phyloP scores from a whole-genome alignment of 92 coral and sea anemone species.

The Ricordea florida region DNA sequence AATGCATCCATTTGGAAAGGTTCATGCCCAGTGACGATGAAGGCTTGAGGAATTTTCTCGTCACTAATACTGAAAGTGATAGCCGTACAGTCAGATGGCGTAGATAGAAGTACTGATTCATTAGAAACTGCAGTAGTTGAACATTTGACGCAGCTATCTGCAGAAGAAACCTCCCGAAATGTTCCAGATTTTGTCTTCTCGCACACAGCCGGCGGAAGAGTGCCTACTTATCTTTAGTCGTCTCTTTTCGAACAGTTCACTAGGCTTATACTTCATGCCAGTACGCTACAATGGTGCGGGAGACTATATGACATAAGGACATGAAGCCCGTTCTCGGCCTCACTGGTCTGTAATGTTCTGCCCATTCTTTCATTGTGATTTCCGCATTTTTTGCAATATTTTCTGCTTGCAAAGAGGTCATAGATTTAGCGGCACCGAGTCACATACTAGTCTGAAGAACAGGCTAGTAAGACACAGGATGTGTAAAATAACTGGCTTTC shows the following conservation, averaged over 20 bases:
- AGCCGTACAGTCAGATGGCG: background rate
- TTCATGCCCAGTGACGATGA: slow-evolving; percentile 10
- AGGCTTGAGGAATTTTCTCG: slow-evolving; percentile 24
- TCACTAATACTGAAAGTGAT: slow-evolving; percentile 36
- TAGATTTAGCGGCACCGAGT: slow-evolving; percentile 3
- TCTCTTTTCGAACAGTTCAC: slow-evolving; percentile 64
- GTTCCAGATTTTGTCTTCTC: slow-evolving; percentile 11
- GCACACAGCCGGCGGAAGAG: slow-evolving; percentile 62
- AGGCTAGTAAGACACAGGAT: slow-evolving; percentile 23
- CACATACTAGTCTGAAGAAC: slow-evolving; percentile 26
- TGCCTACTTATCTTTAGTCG: slow-evolving; percentile 67
- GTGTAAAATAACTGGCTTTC: slow-evolving; percentile 48
- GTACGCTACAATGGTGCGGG: no score
- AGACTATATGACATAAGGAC: no score
- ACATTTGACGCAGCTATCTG: slow-evolving; percentile 16
- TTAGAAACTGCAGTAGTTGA: slow-evolving; percentile 10
- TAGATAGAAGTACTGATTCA: no score
- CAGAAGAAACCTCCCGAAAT: slow-evolving; percentile 16
- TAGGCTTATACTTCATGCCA: no score
- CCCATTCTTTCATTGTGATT: slow-evolving; percentile 39
- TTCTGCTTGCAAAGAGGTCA: slow-evolving; percentile 33
- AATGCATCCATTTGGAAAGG: slow-evolving; percentile 27
- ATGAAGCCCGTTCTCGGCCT: slow-evolving; percentile 57
- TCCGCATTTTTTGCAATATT: slow-evolving; percentile 33
- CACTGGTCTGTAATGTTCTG: slow-evolving; percentile 59